Percentiles rank a stretch among this genome's conserved stretches.
Conservation (phyloP, 2,888 invertebrate genomes). For the Eupithecia insigniata region DNA sequence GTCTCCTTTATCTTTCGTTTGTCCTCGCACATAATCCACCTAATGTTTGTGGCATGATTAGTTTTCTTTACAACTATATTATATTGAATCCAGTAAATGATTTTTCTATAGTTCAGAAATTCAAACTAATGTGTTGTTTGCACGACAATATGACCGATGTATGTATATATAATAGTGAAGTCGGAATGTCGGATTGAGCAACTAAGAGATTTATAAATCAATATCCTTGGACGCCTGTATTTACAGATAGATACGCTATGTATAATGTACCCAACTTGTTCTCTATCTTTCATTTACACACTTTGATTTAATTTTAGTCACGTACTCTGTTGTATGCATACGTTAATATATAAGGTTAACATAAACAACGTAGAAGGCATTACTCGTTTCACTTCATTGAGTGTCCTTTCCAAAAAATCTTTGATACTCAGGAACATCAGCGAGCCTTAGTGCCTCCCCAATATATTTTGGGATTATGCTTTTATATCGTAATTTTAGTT, state of each 20-base stretch:
- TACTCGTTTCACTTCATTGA: conserved; percentile 4
- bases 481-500: conserved; percentile 35
- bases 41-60: conserved; percentile 19
- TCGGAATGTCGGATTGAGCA: conserved; percentile 53
- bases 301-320: background rate
- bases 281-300: background rate
- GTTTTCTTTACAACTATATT: background rate
- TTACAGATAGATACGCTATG: conserved; percentile 32
- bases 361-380: conserved; percentile 14
- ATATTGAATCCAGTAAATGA: conserved; percentile 2
- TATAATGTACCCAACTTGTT: conserved; percentile 26
- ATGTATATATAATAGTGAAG: conserved; percentile 50
- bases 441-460: conserved; percentile 2
- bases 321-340: conserved; percentile 6
- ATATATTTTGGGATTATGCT: conserved; percentile 36
- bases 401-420: background rate
- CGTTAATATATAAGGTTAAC: conserved; percentile 4
- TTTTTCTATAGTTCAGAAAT: background rate
- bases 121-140: conserved; percentile 13
- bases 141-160: conserved; percentile 35
- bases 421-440: conserved; percentile 8
- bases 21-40: conserved; percentile 4
- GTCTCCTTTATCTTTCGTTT: conserved; percentile 4
- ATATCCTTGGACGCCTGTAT: conserved; percentile 57
- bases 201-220: conserved; percentile 60